Evolutionary conservation across 1,140 invertebrate genomes (phyloP), one percentile per base, ranked within the genome.

Genomic region (Nautilus pompilius): DNA sequence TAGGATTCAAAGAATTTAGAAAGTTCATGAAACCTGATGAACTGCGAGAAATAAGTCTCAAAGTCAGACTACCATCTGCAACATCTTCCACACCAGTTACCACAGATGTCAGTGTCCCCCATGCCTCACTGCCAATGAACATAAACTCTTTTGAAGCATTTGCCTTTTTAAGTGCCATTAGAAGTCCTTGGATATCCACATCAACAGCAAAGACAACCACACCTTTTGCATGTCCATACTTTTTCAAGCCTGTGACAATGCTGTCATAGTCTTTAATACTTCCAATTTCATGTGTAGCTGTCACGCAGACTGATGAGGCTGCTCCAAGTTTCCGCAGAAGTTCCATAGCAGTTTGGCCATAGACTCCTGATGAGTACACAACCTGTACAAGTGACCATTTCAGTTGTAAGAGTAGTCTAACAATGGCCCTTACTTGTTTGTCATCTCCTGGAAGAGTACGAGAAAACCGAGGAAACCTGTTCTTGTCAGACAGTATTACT

Each of bases 401-500:
- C 26, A 72, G 54, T 20, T 48, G 34, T 15, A 63, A 55, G n/a
- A 79, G 53, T 26, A 73, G 29, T 29, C 60, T 59, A 20, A 70
- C 60, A 17, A 93, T 87, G 22, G 90, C 88, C 69, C 87, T 86
- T 2, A 90, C 89, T 82, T 92, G 90, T 77, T 89, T 88, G 70
- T 87, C 87, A 81, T 92, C 90, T 0, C 88, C 88, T 13, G 91
- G 90, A 22, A 92, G 89, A 1, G 91, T 90, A 10, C 91, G 84
- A 62, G 90, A 80, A 82, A 91, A 93, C 66, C 88, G 90, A 55
- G 88, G 88, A 80, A 88, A 92, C 69, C 87, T 84, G 60, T 84
- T 86, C 76, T 90, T 90, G 29, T 72, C 61, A 20, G 46, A 60
- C 13, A 73, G 48, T 6, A 15, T 24, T 2, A 51, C 15, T n/a